Conservation (phyloP, 2,888 invertebrate genomes). For the Lithophane ornitopus region DNA sequence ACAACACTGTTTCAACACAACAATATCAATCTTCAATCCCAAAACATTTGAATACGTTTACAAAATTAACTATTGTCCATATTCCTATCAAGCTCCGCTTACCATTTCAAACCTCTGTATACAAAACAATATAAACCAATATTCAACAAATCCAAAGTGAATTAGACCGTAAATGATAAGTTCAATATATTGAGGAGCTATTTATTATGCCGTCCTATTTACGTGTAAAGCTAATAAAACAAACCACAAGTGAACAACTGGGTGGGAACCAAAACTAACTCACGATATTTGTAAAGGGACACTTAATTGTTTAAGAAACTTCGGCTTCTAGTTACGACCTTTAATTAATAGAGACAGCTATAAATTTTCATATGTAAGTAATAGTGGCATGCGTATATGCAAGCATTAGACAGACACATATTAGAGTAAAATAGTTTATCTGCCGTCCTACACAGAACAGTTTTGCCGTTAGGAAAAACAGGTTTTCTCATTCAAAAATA, state of each 20-base stretch:
- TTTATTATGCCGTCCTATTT: slow-evolving; percentile 62
- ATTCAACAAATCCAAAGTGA: slow-evolving; percentile 46
- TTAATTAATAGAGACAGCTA: slow-evolving; percentile 80
- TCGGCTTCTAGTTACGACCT: slow-evolving; percentile 73
- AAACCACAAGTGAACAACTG: slow-evolving; percentile 64
- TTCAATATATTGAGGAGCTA: slow-evolving; percentile 57
- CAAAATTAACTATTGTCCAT: slow-evolving; percentile 53
- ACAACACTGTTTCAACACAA: slow-evolving; percentile 12
- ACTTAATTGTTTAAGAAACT: slow-evolving; percentile 79
- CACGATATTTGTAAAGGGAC: slow-evolving; percentile 72
- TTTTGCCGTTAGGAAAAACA: background rate
- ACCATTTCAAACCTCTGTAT: slow-evolving; percentile 38
- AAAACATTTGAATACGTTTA: slow-evolving; percentile 52
- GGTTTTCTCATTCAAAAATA: background rate
- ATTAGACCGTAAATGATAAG: slow-evolving; percentile 55
- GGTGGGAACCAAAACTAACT: slow-evolving; percentile 66
- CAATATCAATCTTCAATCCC: slow-evolving; percentile 40
- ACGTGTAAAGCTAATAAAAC: slow-evolving; percentile 66
- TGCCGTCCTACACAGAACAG: background rate
- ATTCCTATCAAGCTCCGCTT: slow-evolving; percentile 32
- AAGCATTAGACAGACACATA: slow-evolving; percentile 68
- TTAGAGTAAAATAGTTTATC: background rate
- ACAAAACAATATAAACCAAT: slow-evolving; percentile 56
- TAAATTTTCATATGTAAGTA: slow-evolving; percentile 79
- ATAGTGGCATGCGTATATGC: slow-evolving; percentile 68